Evolutionary conservation across 2,888 invertebrate genomes (phyloP), one percentile per base, ranked within the genome.

Genomic region (Xestia ashworthii): DNA sequence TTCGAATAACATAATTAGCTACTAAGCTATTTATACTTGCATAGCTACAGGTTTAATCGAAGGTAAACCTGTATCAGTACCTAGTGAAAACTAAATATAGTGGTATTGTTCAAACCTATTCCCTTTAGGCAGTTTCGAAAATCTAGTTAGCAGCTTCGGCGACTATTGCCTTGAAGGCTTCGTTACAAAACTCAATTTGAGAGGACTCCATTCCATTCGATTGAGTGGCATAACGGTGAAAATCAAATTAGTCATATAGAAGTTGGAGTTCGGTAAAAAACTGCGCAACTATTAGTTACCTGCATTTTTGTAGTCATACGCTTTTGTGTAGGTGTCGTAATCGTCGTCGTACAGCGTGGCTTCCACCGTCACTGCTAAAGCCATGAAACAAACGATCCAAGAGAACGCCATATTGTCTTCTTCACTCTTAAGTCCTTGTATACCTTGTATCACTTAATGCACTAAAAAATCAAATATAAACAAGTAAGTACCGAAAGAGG

Each of bases 341-440:
- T 97, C 96, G 71, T 96, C 96, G 84, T 96, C 96, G 87, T 96
- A 96, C 8, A 96, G 86, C 6, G 96, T 92, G 0, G 94, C 95
- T 41, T 94, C 92, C 60, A 90, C 90, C 73, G 94, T 85, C 65
- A 95, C 90, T 71, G 92, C 90, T 75, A 92, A 89, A 67, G 91
- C 86, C 68, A 93, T 87, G 78, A 95, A 83, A 92, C 92, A 93
- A 84, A 94, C 86, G 64, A 93, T 88, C 92, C 93, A 93, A 88
- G 90, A 90, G 84, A 88, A 85, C 80, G 92, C 92, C 95, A 96
- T 95, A 83, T 81, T 91, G 75, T 67, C 69, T 77, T 82, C 86
- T 84, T 80, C 82, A 87, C 81, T 81, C n/a, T 82, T 80, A 81
- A 85, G 46, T 71, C 73, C 85, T 73, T 65, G 14, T 80, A 19